phyloP scores from a whole-genome alignment of 2,888 invertebrate genomes.

The Blera fallax region DNA sequence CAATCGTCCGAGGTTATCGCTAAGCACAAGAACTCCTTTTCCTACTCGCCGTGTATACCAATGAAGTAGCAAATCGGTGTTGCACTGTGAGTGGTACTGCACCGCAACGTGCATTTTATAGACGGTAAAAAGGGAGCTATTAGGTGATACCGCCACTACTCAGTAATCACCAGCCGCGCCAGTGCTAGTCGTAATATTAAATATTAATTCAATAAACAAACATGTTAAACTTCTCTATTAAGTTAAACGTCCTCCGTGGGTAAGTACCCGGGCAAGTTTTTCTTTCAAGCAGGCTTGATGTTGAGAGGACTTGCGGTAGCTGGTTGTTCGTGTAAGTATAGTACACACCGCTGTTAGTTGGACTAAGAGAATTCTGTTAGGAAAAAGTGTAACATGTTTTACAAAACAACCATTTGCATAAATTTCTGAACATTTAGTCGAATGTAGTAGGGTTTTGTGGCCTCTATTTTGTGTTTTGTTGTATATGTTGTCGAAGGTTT shows the following conservation, averaged over 20 bases:
- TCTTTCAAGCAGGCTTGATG: background rate
- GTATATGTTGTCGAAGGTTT: background rate
- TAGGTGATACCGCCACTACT: slow-evolving; percentile 46
- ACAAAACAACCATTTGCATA: slow-evolving; percentile 64
- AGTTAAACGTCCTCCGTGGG: slow-evolving; percentile 49
- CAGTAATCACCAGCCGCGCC: slow-evolving; percentile 49
- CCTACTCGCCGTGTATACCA: background rate
- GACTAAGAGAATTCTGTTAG: slow-evolving; percentile 16
- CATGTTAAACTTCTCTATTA: slow-evolving; percentile 69
- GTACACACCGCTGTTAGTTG: background rate
- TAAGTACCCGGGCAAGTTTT: slow-evolving; percentile 1
- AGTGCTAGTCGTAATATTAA: slow-evolving; percentile 38
- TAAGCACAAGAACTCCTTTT: slow-evolving; percentile 1
- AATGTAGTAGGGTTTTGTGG: background rate
- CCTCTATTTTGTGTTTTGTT: background rate
- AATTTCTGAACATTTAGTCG: slow-evolving; percentile 30
- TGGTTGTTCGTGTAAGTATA: background rate
- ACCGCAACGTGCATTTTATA: slow-evolving; percentile 24
- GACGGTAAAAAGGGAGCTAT: slow-evolving; percentile 53
- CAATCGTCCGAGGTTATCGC: background rate
- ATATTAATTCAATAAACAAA: slow-evolving; percentile 70
- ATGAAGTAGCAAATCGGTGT: background rate
- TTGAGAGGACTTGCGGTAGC: slow-evolving; percentile 31
- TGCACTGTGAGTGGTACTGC: slow-evolving; percentile 8
- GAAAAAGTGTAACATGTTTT: slow-evolving; percentile 59